phyloP scores from a whole-genome alignment of 1,140 invertebrate species.

The Argopecten irradians region DNA sequence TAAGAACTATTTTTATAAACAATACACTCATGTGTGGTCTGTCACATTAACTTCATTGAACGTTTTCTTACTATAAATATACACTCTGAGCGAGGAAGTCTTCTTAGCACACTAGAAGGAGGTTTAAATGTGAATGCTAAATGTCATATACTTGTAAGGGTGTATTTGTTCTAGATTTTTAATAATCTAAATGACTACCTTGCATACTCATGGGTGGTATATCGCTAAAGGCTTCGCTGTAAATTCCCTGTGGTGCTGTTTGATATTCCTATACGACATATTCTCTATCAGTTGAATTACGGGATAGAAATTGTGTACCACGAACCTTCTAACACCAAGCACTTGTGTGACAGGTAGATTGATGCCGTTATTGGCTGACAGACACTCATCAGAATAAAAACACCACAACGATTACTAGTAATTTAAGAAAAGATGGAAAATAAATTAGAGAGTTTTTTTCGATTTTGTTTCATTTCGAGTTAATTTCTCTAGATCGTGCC shows the following conservation, averaged over 20 bases:
- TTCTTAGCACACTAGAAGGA: too few species aligned
- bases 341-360: neutral
- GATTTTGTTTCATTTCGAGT: neutral
- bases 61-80: too few species aligned
- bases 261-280: neutral
- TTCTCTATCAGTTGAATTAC: neutral
- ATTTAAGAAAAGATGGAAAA: slow-evolving; percentile 23
- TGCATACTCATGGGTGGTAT: neutral
- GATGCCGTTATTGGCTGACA: neutral
- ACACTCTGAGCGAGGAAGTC: too few species aligned
- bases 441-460: neutral
- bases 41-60: too few species aligned
- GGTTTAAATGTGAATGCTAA: too few species aligned
- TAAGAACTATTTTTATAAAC: too few species aligned
- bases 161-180: too few species aligned
- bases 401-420: slow-evolving; percentile 21
- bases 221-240: too few species aligned
- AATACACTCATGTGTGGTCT: too few species aligned
- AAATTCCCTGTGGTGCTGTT: neutral
- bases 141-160: too few species aligned
- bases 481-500: neutral
- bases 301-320: neutral
- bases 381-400: slow-evolving; percentile 15
- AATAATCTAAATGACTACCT: too few species aligned
- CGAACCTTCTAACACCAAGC: neutral